A percentile compares a stretch with the other conserved stretches of the same genome.
Conservation (phyloP, 1,140 invertebrate species). For the Diorhabda sublineata region DNA sequence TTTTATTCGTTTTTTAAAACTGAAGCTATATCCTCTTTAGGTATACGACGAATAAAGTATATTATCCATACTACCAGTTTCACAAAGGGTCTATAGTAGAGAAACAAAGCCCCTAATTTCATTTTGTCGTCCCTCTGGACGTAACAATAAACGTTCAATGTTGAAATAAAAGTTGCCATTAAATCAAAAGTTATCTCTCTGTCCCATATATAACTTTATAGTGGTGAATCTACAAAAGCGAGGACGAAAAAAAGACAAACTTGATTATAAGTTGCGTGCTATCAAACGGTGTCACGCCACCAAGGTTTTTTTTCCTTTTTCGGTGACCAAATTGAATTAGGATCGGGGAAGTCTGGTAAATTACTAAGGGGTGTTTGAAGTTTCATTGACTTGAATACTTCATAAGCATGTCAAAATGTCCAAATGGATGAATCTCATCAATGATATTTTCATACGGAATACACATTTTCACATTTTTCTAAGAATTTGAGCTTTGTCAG, state of each 20-base stretch:
- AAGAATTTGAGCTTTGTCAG: too few relatives aligned
- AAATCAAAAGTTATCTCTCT: not conserved
- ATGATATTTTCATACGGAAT: too few relatives aligned
- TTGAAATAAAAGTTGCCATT: conserved; percentile 2
- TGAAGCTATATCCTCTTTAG: not conserved
- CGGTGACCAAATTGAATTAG: not conserved
- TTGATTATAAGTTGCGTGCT: conserved; percentile 2
- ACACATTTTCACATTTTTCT: too few relatives aligned
- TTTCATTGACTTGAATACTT: too few relatives aligned
- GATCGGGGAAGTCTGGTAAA: not conserved
- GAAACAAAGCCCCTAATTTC: conserved; percentile 2
- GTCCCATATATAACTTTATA: conserved; percentile 2
- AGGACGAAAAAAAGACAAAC: conserved; percentile 1
- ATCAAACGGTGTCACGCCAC: conserved; percentile 1
- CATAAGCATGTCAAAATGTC: too few relatives aligned
- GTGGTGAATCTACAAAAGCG: not conserved
- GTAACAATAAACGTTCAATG: conserved; percentile 2
- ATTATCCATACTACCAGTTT: not conserved
- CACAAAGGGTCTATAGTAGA: not conserved
- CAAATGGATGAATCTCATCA: too few relatives aligned
- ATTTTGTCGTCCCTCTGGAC: conserved; percentile 1
- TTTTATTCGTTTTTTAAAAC: not conserved
- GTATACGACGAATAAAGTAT: not conserved
- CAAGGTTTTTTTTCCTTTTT: not conserved
- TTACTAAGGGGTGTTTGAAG: too few relatives aligned